Base-by-base conservation (phyloP, 2,888 invertebrate genomes). In the Acanthopleura granulata region DNA sequence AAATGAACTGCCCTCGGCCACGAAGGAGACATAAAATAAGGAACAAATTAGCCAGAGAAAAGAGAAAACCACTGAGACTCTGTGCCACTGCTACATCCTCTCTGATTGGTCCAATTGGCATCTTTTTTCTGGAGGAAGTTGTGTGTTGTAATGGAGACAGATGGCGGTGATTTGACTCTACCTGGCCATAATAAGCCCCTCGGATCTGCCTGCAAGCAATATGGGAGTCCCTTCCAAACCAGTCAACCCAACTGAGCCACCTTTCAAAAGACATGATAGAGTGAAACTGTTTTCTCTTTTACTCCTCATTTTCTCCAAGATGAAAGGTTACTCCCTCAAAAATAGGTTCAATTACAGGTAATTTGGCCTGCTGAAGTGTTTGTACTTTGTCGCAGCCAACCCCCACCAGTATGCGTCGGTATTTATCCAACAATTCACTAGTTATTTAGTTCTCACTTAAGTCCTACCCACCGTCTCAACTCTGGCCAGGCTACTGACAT, bases 321-420 rank as follows among this genome's bases (percentile, higher is more conserved):
- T 40, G 40, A 40, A 40, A 40, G 40, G 40, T 40, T 40, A 40
- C 40, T 40, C 40, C 40, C 40, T 40, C 40, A 3, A 40, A 40
- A 27, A 66, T 66, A 27, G 25, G 66, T 27, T 27, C 66, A 66
- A 66, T 66, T 66, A 66, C 22, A 66, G 22, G 66, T 66, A 66
- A 66, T 66, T 66, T 66, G 29, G 22, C 29, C 25, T 57, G 57
- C 22, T n/a, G 57, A 57, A 57, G 22, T 57, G 57, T 22, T 57
- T 57, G 57, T 57, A 22, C 18, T 18, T 57, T 57, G 57, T 57
- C 40, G 40, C 9, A 9, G 40, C 40, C 40, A 40, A 40, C 40
- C 40, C 40, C 40, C 40, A 40, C 40, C 40, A 6, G 40, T 40
- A 40, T 40, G 40, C 40, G 40, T 40, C 40, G 9, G 40, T 9